Base-by-base conservation (phyloP, 1,140 invertebrate species). In the Spodoptera frugiperda region DNA sequence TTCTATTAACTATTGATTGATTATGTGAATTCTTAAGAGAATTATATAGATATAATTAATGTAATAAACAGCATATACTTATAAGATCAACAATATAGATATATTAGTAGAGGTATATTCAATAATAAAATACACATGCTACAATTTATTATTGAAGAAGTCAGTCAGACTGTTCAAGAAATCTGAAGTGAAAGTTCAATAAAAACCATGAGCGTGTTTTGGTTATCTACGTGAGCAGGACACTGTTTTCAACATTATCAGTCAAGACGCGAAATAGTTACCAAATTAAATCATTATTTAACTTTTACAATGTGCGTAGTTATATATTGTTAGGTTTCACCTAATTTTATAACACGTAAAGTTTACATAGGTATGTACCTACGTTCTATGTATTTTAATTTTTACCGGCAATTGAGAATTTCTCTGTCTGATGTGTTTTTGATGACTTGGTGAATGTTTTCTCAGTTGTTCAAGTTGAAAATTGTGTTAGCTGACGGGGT, bases 111-210 rank as follows among this genome's bases (percentile, higher is more conserved):
- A 1, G 2, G 1, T 39, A 39, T 39, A n/a, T n/a, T n/a, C n/a
- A n/a, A n/a, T n/a, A n/a, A n/a, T n/a, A n/a, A n/a, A n/a, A n/a
- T n/a, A n/a, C n/a, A 25, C 25, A 4, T 25, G 25, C 25, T n/a
- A 2, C 5, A 25, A 3, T 25, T 25, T 25, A 25, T 25, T 25
- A 25, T 25, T 25, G 25, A 25, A 25, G 25, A 25, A 25, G 25
- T 25, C 25, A 25, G 25, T 25, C 25, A 25, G 25, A 25, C 25
- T 25, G 25, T 25, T 25, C 25, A 25, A 73, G 33, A 21, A 46
- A 14, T 44, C 77, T 72, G 76, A 78, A 88, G 87, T 88, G 88
- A 89, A 91, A 89, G 88, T 88, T 87, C 82, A 87, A 85, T 79
- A 78, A 54, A 77, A 74, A 65, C 79, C 79, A 81, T 82, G 81